Evolutionary conservation across 2,113 vertebrate species (phyloP).

Genomic region (Xiphophorus couchianus): DNA sequence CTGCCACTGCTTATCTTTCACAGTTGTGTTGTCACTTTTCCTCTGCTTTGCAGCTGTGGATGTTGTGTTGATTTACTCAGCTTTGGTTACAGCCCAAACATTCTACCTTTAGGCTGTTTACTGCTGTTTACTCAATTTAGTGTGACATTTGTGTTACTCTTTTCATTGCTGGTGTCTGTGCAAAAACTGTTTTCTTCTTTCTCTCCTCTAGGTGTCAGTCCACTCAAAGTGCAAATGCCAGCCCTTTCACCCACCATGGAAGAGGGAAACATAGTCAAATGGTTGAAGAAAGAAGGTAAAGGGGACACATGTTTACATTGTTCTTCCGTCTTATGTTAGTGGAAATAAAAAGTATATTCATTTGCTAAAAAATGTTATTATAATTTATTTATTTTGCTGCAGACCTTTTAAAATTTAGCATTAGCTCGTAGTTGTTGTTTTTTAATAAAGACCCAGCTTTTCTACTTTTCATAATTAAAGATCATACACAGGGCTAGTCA

Average conservation of each 20-base stretch:
- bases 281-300: constrained; percentile 97
- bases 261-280: constrained; percentile 94
- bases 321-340: not conserved
- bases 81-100: not conserved
- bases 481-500: not conserved
- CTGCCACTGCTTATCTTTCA: not conserved
- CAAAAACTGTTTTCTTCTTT: constrained; percentile 23
- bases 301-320: not conserved
- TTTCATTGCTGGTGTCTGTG: not conserved
- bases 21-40: no score
- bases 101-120: not conserved
- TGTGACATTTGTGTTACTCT: not conserved
- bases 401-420: not conserved
- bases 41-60: not conserved
- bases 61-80: not conserved
- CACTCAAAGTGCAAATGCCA: constrained; percentile 92
- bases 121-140: not conserved
- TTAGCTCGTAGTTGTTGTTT: not conserved
- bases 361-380: no score
- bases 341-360: not conserved
- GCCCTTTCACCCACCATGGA: constrained; percentile 99
- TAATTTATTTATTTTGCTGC: not conserved
- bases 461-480: not conserved
- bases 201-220: constrained; percentile 81
- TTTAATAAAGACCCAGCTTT: not conserved